Conservation (phyloP, 1,140 invertebrate genomes). For the Ips nitidus region DNA sequence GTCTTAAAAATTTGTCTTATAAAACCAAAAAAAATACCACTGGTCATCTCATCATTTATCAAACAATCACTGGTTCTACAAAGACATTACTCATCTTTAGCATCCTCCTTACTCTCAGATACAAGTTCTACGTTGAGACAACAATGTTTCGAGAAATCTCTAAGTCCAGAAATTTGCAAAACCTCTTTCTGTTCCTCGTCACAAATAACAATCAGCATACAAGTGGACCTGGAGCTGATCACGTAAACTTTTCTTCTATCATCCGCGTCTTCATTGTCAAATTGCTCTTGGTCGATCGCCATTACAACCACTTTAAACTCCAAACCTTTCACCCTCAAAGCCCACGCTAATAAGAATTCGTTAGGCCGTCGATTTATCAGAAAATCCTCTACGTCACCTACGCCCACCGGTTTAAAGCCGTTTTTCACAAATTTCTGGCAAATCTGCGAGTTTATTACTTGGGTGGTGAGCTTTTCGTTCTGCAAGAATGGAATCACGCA, state of each 20-base stretch:
- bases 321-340: conserved; percentile 49
- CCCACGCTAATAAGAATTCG: conserved; percentile 50
- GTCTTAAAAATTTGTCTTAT: too few species aligned
- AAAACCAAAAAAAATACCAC: too few species aligned
- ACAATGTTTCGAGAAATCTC: conserved; percentile 6
- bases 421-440: conserved; percentile 47
- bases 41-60: too few species aligned
- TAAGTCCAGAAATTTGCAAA: not conserved
- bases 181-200: conserved; percentile 14
- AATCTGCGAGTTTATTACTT: conserved; percentile 47
- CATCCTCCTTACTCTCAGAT: not conserved
- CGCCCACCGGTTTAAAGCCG: conserved; percentile 45
- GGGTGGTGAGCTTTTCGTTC: conserved; percentile 39
- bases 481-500: conserved; percentile 51
- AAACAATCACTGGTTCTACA: too few species aligned
- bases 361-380: conserved; percentile 42
- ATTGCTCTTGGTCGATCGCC: conserved; percentile 50
- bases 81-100: too few species aligned
- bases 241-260: conserved; percentile 50
- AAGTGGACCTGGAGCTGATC: conserved; percentile 51
- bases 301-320: conserved; percentile 53
- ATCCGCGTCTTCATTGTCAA: conserved; percentile 47
- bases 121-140: conserved; percentile 19
- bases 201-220: conserved; percentile 48
- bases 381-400: conserved; percentile 48